Percentiles rank a stretch among this genome's conserved stretches.
These are phyloP conservation scores for Acrobasis repandana DNA, from an alignment of 2,888 invertebrate genomes.

Conservation along the genomic window DNA sequence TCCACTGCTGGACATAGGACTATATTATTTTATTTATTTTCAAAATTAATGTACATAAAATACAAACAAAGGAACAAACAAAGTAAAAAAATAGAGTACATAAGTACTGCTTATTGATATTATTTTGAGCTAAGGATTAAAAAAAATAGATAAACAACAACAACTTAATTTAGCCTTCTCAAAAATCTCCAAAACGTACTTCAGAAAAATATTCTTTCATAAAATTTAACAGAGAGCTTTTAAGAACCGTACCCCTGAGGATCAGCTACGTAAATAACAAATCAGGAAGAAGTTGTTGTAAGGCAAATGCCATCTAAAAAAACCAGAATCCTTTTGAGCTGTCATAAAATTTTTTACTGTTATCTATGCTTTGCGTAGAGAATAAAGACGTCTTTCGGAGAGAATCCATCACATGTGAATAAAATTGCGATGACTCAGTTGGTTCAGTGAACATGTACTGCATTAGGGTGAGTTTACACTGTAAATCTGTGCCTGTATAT, in stretches of 20 bases:
- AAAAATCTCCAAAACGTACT: not conserved
- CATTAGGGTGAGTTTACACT: not conserved
- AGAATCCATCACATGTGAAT: not conserved
- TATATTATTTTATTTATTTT: too few relatives aligned
- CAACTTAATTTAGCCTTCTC: not conserved
- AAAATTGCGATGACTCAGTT: not conserved
- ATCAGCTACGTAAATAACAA: constrained; percentile 12
- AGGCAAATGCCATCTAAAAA: not conserved
- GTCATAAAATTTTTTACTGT: constrained; percentile 15
- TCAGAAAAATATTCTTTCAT: constrained; percentile 1
- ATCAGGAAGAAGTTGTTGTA: constrained; percentile 8
- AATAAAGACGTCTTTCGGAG: not conserved
- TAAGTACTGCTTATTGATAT: too few relatives aligned
- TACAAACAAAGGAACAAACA: too few relatives aligned
- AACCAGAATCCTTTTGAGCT: not conserved
- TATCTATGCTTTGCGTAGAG: not conserved
- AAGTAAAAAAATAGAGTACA: too few relatives aligned
- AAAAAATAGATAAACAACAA: not conserved
- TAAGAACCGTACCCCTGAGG: not conserved
- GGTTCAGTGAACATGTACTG: not conserved
- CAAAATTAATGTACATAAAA: too few relatives aligned
- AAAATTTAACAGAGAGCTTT: not conserved
- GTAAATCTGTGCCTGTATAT: too few relatives aligned
- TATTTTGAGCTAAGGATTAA: not conserved
- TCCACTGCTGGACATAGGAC: too few relatives aligned